Base-by-base conservation (phyloP, 2,113 vertebrate genomes). In the Cavia aperea region DNA sequence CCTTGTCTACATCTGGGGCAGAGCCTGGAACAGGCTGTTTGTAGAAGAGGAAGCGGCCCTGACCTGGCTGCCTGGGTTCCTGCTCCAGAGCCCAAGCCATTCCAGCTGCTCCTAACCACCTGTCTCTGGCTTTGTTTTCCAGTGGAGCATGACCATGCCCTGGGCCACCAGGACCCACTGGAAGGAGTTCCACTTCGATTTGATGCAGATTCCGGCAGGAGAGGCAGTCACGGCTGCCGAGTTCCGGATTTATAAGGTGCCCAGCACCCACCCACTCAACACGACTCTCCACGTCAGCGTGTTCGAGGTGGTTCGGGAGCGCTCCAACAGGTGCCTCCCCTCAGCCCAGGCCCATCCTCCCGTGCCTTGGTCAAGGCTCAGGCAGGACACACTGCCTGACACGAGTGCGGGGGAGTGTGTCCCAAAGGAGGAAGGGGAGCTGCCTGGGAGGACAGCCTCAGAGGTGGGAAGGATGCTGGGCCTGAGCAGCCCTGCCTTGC, bases 131-230 rank as follows among this genome's bases (percentile, higher is more conserved):
- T 70, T 18, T 77, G 9, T 86, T 66, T 96, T 49, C 0, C 98
- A 99, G 99, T 99, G 94, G 99, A 99, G 96, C 98, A 98, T 70
- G 98, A 99, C 97, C 97, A 96, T 3, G 97, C 98, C 87, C 96
- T 98, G 90, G 97, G 98, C 95, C 98, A 98, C 0, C 98, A 98
- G 0, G 98, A 98, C 68, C 99, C 99, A 98, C 96, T 99, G 99
- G 99, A 99, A 99, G 97, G 99, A 99, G 98, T 99, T 99, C 93
- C 97, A 97, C 3, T 99, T 99, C 19, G 99, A 99, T 96, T 97
- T 99, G 97, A 98, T 98, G 0, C 99, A 98, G 39, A 98, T 99
- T 89, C 99, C 99, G 0, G 96, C 97, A 1, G 99, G 98, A 0
- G 99, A 99, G 97, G 97, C 97, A 0, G 98, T 99, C 95, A 99